A percentile compares a stretch with the other conserved stretches of the same genome.
Conservation (phyloP, 2,113 vertebrate species). For the Columba livia region DNA sequence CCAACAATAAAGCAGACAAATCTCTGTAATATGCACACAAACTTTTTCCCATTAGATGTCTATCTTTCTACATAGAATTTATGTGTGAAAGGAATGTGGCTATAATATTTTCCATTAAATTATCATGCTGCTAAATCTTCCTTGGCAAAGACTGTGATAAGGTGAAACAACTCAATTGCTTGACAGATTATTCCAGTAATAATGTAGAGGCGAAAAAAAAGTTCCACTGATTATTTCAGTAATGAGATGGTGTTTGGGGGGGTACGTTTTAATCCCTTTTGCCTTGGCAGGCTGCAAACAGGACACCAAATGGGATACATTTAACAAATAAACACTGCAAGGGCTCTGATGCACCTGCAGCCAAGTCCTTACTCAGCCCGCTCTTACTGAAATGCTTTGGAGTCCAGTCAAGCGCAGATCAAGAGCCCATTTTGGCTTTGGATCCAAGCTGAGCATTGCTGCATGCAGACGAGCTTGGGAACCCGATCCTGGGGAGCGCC, state of each 20-base stretch:
- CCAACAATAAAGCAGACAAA: neutral
- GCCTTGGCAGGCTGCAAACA: constrained; percentile 25
- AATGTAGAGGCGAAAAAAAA: neutral
- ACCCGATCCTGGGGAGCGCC: neutral
- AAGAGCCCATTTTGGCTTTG: neutral
- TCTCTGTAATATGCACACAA: neutral
- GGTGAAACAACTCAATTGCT: constrained; percentile 8
- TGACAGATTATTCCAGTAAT: constrained; percentile 46
- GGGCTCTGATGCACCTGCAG: neutral
- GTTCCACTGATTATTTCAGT: constrained; percentile 5
- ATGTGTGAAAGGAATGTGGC: constrained; percentile 11
- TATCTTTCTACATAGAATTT: neutral
- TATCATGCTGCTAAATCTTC: constrained; percentile 4
- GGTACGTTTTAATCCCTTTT: neutral
- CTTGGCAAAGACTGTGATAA: neutral
- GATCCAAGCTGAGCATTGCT: constrained; percentile 3
- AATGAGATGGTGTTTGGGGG: neutral
- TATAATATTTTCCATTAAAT: constrained; percentile 44
- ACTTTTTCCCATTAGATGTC: neutral
- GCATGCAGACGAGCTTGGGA: constrained; percentile 14
- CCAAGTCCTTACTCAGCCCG: constrained; percentile 48
- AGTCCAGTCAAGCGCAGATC: constrained; percentile 22
- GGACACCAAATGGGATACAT: constrained; percentile 5
- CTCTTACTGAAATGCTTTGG: constrained; percentile 47
- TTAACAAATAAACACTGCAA: constrained; percentile 46